Evolutionary conservation across 2,113 vertebrate species (phyloP), one percentile per base, ranked within the genome.

Genomic region (Phycodurus eques): DNA sequence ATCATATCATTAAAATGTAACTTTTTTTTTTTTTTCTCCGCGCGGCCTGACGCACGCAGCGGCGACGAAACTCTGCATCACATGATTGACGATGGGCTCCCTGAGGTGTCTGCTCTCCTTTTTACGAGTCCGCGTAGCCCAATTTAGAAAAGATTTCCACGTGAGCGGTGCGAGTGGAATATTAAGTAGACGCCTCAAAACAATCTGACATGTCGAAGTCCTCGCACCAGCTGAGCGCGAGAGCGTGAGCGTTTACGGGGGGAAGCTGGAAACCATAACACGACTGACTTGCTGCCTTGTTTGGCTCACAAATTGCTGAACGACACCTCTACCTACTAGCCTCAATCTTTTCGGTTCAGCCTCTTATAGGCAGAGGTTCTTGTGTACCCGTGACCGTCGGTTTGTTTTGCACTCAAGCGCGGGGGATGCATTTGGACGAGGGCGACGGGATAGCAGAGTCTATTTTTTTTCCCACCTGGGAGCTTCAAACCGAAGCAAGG

Each of bases 391-490:
- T 75, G 79, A 70, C 71, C 80, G n/a, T 74, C 77, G 88, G 87
- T 90, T 91, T 90, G 86, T 88, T 90, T 91, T 90, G 74, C 84
- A 83, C 81, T 86, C 71, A 80, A 73, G 68, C 67, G 72, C 76
- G 82, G 82, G 35, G 77, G 87, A 90, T 80, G 82, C 75, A 90
- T 89, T 89, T 88, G 85, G 87, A 88, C 78, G 79, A 83, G 87
- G 82, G 84, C 53, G 82, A 85, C 86, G 80, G 80, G 59, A 61
- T 35, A 35, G 88, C 85, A 11, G 79, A 80, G 88, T 88, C 90
- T 92, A 91, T 90, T 92, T 53, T 51, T 51, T 92, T 92, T 87
- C 89, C 84, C 89, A 90, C 89, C 87, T 88, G 87, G 81, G 87
- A 86, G 85, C 83, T 83, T 77, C 76, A 78, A 81, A 75, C 69